Evolutionary conservation across 2,797 vertebrate genomes (phyloP).

Genomic region (Peromyscus eremicus): DNA sequence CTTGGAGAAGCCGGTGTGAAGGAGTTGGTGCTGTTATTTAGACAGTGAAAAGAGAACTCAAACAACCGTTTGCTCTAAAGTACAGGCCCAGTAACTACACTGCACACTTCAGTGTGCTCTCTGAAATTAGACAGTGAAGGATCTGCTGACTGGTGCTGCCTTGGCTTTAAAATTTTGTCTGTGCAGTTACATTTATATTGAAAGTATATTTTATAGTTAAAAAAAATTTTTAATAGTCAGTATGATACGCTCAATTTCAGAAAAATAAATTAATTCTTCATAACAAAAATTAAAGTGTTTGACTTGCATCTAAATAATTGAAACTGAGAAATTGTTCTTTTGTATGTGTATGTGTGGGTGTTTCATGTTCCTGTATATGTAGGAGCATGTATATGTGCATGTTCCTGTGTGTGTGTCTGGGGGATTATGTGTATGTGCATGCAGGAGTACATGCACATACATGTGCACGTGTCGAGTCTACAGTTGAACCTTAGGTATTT

Average conservation of each 20-base stretch:
- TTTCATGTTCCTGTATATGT: not conserved
- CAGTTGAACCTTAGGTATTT: not conserved
- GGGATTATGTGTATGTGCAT: not conserved
- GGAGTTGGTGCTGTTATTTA: not conserved
- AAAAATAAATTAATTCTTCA: conserved; percentile 48
- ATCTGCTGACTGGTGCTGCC: not conserved
- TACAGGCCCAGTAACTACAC: not conserved
- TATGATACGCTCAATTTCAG: conserved; percentile 28
- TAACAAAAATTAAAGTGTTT: conserved; percentile 61
- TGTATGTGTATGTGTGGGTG: not conserved
- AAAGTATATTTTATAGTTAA: conserved; percentile 41
- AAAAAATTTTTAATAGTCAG: not conserved
- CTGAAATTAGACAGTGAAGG: conserved; percentile 27
- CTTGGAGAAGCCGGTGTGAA: conserved; percentile 2
- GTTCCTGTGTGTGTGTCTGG: not conserved
- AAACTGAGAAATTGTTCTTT: conserved; percentile 15
- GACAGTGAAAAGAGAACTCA: conserved; percentile 1
- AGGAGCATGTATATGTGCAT: not conserved
- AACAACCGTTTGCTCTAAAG: not conserved
- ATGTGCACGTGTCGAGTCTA: not conserved
- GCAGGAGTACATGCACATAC: not conserved
- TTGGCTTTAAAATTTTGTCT: not conserved
- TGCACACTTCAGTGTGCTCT: not conserved
- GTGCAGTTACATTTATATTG: not conserved
- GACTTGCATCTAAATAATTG: conserved; percentile 42